Percentiles rank a stretch among this genome's conserved stretches.
Conservation (phyloP, 2,797 vertebrate species). For the Harpagifer antarcticus region DNA sequence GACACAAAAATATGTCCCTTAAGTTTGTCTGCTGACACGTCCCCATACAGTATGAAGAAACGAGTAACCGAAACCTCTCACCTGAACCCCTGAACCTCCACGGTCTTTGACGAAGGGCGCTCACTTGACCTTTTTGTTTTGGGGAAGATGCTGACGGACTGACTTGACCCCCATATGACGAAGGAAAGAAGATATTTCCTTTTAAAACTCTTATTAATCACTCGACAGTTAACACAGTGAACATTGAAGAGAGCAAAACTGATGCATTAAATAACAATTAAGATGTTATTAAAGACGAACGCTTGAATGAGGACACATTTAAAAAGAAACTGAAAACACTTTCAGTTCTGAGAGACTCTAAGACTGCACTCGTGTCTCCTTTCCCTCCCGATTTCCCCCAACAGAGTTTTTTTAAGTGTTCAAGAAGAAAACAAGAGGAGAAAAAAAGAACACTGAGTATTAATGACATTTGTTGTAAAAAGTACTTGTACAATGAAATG, state of each 20-base stretch:
- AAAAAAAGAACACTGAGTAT: slow-evolving; percentile 59
- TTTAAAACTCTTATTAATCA: slow-evolving; percentile 84
- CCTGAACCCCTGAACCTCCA: slow-evolving; percentile 62
- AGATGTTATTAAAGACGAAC: slow-evolving; percentile 75
- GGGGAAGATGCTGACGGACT: slow-evolving; percentile 70
- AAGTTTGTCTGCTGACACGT: slow-evolving; percentile 59
- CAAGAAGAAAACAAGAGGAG: slow-evolving; percentile 56
- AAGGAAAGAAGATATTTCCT: slow-evolving; percentile 82
- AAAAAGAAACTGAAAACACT: slow-evolving; percentile 76
- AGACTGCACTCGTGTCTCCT: slow-evolving; percentile 90
- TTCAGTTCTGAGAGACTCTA: slow-evolving; percentile 89
- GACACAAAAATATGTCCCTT: slow-evolving; percentile 50
- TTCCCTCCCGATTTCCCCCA: slow-evolving; percentile 54
- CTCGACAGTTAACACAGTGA: slow-evolving; percentile 69
- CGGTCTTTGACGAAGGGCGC: slow-evolving; percentile 58
- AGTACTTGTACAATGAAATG: slow-evolving; percentile 80
- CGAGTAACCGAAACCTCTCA: slow-evolving; percentile 48
- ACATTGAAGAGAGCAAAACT: slow-evolving; percentile 71
- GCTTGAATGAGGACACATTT: slow-evolving; percentile 18
- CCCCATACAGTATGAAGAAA: slow-evolving; percentile 53
- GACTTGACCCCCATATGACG: slow-evolving; percentile 49
- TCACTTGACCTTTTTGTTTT: slow-evolving; percentile 58
- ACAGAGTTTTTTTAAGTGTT: slow-evolving; percentile 74
- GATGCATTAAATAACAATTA: slow-evolving; percentile 79
- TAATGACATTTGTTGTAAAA: slow-evolving; percentile 79